A percentile compares a stretch with the other conserved stretches of the same genome.
phyloP scores from a whole-genome alignment of 1,140 invertebrate genomes.

The Streblospio benedicti region DNA sequence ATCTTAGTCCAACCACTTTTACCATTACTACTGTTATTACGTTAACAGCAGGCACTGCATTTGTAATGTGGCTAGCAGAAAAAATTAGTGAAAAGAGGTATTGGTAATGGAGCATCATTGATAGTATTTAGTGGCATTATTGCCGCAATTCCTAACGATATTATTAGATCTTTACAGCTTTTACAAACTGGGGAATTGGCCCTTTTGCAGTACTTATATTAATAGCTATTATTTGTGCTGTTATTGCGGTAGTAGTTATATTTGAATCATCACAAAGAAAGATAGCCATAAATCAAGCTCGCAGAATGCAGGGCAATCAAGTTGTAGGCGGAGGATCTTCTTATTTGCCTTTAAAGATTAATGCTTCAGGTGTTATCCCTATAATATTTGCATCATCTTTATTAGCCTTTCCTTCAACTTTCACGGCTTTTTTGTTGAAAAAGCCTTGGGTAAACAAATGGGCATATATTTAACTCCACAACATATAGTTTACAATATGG shows the following conservation, averaged over 20 bases:
- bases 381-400: background rate
- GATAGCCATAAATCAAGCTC: background rate
- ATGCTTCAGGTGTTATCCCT: background rate
- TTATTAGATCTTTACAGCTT: background rate
- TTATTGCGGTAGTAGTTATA: background rate
- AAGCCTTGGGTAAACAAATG: background rate
- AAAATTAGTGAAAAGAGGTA: conserved; percentile 1
- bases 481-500: background rate
- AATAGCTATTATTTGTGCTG: background rate
- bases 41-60: background rate
- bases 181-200: background rate
- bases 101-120: background rate
- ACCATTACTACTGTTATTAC: background rate
- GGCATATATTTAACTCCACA: background rate
- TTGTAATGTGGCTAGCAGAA: conserved; percentile 2
- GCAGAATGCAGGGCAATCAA: background rate
- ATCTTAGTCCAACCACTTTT: background rate
- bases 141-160: background rate
- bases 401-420: background rate
- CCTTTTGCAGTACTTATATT: background rate
- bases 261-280: background rate
- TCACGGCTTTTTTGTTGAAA: background rate
- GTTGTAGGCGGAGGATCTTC: background rate
- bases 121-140: background rate
- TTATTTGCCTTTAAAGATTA: background rate